A percentile compares a stretch with the other conserved stretches of the same genome.
These are phyloP conservation scores for Conomelus anceps DNA, from an alignment of 2,888 invertebrate species.

Conservation along the genomic window DNA sequence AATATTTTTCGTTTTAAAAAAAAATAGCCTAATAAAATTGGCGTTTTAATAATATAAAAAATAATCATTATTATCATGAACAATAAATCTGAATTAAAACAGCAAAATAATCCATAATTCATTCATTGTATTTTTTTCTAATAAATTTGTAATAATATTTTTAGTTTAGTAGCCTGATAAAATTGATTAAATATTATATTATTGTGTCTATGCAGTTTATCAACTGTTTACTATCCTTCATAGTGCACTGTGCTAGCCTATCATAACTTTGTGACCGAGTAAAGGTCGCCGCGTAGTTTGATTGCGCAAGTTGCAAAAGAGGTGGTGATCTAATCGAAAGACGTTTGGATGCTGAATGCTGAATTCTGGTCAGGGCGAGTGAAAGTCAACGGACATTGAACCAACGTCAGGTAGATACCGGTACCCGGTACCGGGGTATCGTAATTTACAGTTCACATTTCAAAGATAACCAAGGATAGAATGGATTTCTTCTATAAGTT, in stretches of 20 bases:
- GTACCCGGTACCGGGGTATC: not conserved
- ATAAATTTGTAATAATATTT: no score
- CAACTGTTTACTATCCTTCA: no score
- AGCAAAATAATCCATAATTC: no score
- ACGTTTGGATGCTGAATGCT: not conserved
- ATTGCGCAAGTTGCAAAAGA: not conserved
- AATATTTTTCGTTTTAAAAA: no score
- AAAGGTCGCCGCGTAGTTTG: not conserved
- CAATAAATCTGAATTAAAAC: no score
- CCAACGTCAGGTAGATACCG: not conserved
- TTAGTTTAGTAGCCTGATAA: no score
- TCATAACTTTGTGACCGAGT: not conserved
- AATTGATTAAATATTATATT: no score
- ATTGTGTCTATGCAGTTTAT: no score
- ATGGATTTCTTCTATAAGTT: not conserved
- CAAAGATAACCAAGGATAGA: not conserved
- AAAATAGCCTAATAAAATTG: not conserved
- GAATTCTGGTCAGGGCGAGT: not conserved
- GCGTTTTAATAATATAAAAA: no score
- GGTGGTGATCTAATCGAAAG: not conserved
- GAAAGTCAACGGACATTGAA: not conserved
- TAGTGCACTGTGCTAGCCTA: no score
- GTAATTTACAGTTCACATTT: not conserved
- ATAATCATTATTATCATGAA: no score
- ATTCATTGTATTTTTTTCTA: no score